Evolutionary conservation across 1,140 invertebrate genomes (phyloP), one percentile per base, ranked within the genome.

Genomic region (Rhagoletis pomonella): DNA sequence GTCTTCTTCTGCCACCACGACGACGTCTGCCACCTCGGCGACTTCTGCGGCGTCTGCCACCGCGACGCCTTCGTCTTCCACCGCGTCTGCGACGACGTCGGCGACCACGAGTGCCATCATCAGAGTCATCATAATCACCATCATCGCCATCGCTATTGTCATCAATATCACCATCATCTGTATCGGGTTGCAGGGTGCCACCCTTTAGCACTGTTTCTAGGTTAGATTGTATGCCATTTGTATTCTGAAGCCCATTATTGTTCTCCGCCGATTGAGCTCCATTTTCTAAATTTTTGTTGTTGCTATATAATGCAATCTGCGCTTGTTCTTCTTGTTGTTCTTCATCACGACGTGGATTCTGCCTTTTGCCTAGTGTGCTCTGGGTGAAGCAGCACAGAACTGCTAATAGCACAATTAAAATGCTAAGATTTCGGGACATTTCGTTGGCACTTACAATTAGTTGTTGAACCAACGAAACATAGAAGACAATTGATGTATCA

Each of bases 341-440:
- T 12, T 77, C 47, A 0, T 17, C 60, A 7, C 17, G 60, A 55
- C 2, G 5, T n/a, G 0, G 88, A 86, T 85, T 59, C 39, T 81
- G 84, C 50, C 47, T 44, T 58, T 29, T 85, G 87, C 85, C 73
- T 6, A 60, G 29, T 62, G 39, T 39, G 19, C 58, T 29, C 47
- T 85, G 69, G 29, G 77, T 60, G 47, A 60, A 55, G 47, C 73
- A 81, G 73, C 73, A 81, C 10, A 81, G n/a, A 9, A 81, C 5
- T 9, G 73, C 73, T 81, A 81, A 10, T 7, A 81, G 73, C 73
- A 81, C 73, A 17, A 81, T 50, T 3, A 10, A 81, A 81, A 55
- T 81, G 73, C 73, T 55, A 7, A 55, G 17, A 17, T 81, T 29
- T 29, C 29, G 29, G 29, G 29, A 29, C 29, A 29, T 29, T 29